Conservation (phyloP, 2,888 invertebrate genomes). For the Neoitamus cyanurus region DNA sequence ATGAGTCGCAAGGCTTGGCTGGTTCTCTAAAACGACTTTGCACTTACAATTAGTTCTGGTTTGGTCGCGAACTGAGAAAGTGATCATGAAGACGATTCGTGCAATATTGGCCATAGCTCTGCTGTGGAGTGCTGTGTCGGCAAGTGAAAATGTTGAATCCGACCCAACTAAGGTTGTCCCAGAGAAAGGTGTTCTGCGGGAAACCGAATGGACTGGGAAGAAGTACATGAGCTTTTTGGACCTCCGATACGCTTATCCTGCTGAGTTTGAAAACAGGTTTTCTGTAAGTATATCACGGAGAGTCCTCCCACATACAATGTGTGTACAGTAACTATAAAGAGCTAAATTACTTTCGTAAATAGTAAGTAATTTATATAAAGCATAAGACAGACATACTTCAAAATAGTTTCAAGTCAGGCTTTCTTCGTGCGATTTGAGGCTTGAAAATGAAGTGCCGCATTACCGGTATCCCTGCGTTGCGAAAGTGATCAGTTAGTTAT, state of each 20-base stretch:
- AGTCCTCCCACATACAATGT: not conserved
- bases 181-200: constrained; percentile 30
- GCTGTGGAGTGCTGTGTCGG: not conserved
- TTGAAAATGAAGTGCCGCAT: no score
- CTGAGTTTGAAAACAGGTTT: constrained; percentile 34
- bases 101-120: not conserved
- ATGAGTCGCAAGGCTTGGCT: not conserved
- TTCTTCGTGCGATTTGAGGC: no score
- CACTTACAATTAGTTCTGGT: not conserved
- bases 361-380: no score
- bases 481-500: no score
- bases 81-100: not conserved
- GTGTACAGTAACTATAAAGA: no score
- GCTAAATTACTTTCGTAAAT: no score
- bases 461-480: no score
- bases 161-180: constrained; percentile 35
- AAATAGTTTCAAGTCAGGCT: no score
- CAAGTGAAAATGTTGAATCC: not conserved
- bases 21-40: not conserved
- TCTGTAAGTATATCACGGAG: constrained; percentile 21
- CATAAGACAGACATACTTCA: no score
- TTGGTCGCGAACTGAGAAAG: not conserved
- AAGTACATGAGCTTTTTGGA: constrained; percentile 49
- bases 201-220: constrained; percentile 50
- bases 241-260: constrained; percentile 50